Evolutionary conservation across 1,140 invertebrate species (phyloP).

Genomic region (Probaryconus sp.): DNA sequence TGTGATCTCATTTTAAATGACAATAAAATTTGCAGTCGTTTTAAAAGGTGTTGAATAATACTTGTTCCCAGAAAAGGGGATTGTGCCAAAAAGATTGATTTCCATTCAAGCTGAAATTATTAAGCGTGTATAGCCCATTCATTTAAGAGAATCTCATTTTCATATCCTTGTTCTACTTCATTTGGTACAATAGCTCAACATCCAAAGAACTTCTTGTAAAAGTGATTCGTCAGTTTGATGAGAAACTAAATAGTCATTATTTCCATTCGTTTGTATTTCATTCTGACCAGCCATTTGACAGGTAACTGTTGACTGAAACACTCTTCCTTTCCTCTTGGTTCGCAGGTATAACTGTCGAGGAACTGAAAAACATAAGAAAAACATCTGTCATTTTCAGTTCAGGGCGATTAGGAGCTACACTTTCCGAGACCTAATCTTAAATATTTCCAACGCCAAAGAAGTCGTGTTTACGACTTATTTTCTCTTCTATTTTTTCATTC

Average conservation of each 20-base stretch:
- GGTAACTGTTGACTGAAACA: conserved; percentile 32
- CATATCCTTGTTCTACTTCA: conserved; percentile 1
- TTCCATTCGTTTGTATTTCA: conserved; percentile 20
- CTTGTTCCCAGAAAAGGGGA: no score
- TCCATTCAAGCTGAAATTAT: no score
- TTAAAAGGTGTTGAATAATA: no score
- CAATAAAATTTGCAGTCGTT: no score
- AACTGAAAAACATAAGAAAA: conserved; percentile 38
- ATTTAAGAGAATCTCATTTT: no score
- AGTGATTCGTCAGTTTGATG: conserved; percentile 28
- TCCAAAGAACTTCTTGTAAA: background rate
- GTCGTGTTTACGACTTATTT: conserved; percentile 9
- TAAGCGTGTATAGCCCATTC: no score
- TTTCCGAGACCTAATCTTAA: conserved; percentile 11
- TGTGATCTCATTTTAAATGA: no score
- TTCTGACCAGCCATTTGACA: conserved; percentile 25
- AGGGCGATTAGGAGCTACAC: conserved; percentile 4
- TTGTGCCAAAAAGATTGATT: no score
- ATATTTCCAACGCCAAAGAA: conserved; percentile 14
- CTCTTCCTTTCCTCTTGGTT: conserved; percentile 19
- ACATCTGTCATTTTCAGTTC: conserved; percentile 24
- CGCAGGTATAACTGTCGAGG: conserved; percentile 27
- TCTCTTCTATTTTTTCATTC: background rate
- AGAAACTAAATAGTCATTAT: conserved; percentile 14
- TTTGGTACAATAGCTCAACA: background rate